Evolutionary conservation across 2,888 invertebrate genomes (phyloP).

Genomic region (Mactromeris polynyma): DNA sequence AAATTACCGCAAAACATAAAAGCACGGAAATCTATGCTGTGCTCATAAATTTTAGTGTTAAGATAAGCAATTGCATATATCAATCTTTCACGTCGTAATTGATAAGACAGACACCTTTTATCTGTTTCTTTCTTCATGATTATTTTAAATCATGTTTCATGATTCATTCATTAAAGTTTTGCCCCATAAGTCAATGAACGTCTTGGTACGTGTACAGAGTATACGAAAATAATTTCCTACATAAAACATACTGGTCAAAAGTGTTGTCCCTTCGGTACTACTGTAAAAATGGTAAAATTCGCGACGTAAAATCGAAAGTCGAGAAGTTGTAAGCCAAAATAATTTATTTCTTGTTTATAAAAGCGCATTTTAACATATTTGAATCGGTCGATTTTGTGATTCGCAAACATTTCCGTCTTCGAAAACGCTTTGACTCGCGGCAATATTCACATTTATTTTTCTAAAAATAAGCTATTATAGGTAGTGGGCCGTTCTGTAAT

Average conservation of each 20-base stretch:
- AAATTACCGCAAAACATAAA: not conserved
- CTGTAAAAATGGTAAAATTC: too few relatives aligned
- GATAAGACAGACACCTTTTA: not conserved
- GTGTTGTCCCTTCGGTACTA: not conserved
- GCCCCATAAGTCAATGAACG: constrained; percentile 7
- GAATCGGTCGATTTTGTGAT: too few relatives aligned
- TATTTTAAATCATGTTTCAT: not conserved
- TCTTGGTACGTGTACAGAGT: not conserved
- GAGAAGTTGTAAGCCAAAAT: too few relatives aligned
- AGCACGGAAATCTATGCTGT: not conserved
- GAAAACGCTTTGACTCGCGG: too few relatives aligned
- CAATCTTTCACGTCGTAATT: not conserved
- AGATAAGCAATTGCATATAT: constrained; percentile 8
- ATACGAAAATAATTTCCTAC: not conserved
- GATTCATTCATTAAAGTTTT: not conserved
- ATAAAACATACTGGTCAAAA: not conserved
- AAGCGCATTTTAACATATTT: too few relatives aligned
- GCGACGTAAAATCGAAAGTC: too few relatives aligned
- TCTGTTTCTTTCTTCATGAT: constrained; percentile 6
- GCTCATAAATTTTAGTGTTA: not conserved
- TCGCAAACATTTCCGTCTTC: too few relatives aligned
- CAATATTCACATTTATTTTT: too few relatives aligned
- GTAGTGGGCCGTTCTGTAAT: too few relatives aligned
- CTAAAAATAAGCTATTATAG: too few relatives aligned
- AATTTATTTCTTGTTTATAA: too few relatives aligned